phyloP scores from a whole-genome alignment of 2,888 invertebrate species.

The Acronicta alni region DNA sequence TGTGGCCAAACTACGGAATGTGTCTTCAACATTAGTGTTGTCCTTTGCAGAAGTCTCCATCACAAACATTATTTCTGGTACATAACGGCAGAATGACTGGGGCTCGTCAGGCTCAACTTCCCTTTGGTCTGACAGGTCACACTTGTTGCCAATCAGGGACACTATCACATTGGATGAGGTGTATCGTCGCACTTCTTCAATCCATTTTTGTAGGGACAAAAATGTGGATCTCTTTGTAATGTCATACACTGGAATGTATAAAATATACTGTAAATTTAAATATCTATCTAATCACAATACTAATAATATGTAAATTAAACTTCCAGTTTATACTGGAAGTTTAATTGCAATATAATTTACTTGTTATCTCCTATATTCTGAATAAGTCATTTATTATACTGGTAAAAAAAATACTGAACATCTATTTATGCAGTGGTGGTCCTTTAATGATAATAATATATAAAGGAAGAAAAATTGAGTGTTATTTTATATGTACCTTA shows the following conservation, averaged over 20 bases:
- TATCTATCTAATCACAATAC: too few relatives aligned
- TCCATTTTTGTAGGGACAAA: constrained; percentile 97
- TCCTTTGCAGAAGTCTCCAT: constrained; percentile 97
- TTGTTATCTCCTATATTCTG: too few relatives aligned
- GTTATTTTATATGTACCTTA: too few relatives aligned
- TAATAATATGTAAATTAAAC: too few relatives aligned
- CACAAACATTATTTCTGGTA: constrained; percentile 95
- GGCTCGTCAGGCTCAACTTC: constrained; percentile 96
- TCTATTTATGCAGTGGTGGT: too few relatives aligned
- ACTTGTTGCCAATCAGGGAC: constrained; percentile 97
- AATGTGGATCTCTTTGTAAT: constrained; percentile 98
- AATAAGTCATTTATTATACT: too few relatives aligned
- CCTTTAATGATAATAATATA: too few relatives aligned
- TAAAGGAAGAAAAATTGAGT: too few relatives aligned
- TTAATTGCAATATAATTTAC: too few relatives aligned
- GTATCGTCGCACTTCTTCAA: constrained; percentile 98
- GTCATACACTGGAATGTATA: constrained; percentile 93
- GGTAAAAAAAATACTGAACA: too few relatives aligned
- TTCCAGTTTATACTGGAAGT: too few relatives aligned
- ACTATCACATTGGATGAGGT: constrained; percentile 97
- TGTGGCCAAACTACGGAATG: constrained; percentile 95
- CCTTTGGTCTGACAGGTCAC: constrained; percentile 94
- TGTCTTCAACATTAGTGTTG: constrained; percentile 96
- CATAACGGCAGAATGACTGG: constrained; percentile 95
- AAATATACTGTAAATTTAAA: not conserved